These are phyloP conservation scores for Eidolon dupreanum DNA, from an alignment of 2,797 vertebrate species.

Conservation along the genomic window DNA sequence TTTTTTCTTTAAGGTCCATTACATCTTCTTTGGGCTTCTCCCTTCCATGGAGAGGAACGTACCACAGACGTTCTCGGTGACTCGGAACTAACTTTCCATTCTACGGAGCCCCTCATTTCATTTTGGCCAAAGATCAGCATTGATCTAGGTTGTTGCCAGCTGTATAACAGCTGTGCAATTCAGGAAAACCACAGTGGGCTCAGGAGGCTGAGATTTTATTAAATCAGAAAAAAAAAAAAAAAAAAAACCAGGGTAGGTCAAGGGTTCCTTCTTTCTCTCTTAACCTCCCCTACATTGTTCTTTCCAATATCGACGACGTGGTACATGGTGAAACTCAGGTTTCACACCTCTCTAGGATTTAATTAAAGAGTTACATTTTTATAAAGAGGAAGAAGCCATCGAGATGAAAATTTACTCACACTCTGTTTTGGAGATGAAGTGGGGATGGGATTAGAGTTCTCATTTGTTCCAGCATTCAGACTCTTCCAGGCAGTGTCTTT, in stretches of 20 bases:
- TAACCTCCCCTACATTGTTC: not conserved
- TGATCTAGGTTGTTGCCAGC: constrained; percentile 68
- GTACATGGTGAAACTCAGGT: not conserved
- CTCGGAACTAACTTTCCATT: constrained; percentile 53
- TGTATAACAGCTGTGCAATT: constrained; percentile 77
- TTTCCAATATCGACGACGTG: not conserved
- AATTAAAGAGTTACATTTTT: constrained; percentile 21
- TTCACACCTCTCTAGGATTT: constrained; percentile 16
- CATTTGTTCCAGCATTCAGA: not conserved
- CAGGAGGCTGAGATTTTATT: constrained; percentile 61
- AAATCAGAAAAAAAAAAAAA: not conserved
- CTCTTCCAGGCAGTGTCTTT: not conserved
- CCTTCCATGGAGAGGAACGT: constrained; percentile 28
- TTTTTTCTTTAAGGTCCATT: constrained; percentile 39
- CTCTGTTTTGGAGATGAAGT: not conserved
- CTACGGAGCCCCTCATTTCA: constrained; percentile 56
- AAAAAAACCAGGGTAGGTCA: not conserved
- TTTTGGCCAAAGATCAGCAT: constrained; percentile 73
- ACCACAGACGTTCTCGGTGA: not conserved
- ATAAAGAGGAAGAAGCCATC: not conserved
- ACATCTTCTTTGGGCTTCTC: constrained; percentile 55
- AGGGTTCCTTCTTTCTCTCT: not conserved
- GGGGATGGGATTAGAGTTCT: not conserved
- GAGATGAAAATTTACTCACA: not conserved
- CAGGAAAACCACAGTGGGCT: constrained; percentile 67